Base-by-base conservation (phyloP, 2,797 vertebrate species). In the Sebastiscus tertius region DNA sequence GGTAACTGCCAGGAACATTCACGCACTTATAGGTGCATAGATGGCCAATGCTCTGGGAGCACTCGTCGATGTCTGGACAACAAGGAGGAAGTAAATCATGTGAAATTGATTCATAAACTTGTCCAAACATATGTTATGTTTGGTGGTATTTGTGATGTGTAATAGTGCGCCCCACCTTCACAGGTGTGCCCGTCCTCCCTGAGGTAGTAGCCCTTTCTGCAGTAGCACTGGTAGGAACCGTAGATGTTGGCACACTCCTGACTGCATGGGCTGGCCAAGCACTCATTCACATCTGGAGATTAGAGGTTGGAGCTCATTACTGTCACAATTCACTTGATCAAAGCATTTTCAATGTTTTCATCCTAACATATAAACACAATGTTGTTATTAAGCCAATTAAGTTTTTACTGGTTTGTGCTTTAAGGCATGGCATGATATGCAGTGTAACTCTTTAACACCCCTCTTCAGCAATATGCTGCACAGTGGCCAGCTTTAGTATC, bases 191-290 rank as follows among this genome's bases (percentile, higher is more conserved):
- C 96, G 0, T 99, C 98, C 81, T 97, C 97, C n/a, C 94, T 95
- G 69, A 99, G 96, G 94, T 96, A 95, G 95, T 97, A 99, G 27
- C 99, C 99, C 82, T 97, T 95, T 78, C 96, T 96, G 91, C 98
- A 99, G 95, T 99, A 99, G 83, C 99, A 99, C 94, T 99, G 99
- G 91, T 99, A 99, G 72, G 99, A 99, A 20, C 99, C 98, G 0
- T 99, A 99, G 80, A 99, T 93, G 75, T 99, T 99, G 93, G 97
- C 97, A 34, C 99, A 99, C 83, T 99, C 98, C 93, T 99, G 99
- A 91, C 97, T 96, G 95, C 99, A 99, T 8, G 96, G 97, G 85
- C 88, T 97, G 65, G 93, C 88, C 82, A 97, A 94, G 8, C 99
- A 99, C 90, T 99, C 99, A 1, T 99, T 98, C 88, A 98, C 93